A percentile compares a stretch with the other conserved stretches of the same genome.
phyloP scores from a whole-genome alignment of 2,797 vertebrate species.

The Anisognathus igniventris region DNA sequence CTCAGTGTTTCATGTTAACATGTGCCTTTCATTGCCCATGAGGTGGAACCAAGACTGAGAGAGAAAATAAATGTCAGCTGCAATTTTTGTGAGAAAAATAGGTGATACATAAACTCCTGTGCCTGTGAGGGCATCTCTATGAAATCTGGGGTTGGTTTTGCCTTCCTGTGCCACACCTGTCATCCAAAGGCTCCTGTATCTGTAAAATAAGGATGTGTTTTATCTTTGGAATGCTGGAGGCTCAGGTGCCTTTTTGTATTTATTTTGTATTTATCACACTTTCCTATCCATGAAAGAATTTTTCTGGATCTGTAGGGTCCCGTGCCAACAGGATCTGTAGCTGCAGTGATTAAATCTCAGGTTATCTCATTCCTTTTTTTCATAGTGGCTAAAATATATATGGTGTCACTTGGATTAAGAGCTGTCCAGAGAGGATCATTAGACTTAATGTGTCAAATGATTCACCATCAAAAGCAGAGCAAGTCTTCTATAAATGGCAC shows the following conservation, averaged over 20 bases:
- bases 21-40: accelerated
- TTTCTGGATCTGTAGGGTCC: neutral
- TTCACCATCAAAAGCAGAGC: neutral
- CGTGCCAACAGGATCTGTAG: neutral
- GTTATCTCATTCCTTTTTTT: neutral
- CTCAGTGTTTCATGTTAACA: neutral
- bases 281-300: neutral
- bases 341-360: neutral
- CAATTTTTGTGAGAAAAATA: neutral
- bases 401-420: neutral
- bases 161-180: neutral
- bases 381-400: neutral
- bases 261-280: neutral
- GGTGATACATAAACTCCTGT: neutral
- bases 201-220: neutral
- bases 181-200: neutral
- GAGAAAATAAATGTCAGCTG: neutral
- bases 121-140: accelerated
- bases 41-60: neutral
- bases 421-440: neutral
- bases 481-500: neutral
- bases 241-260: neutral
- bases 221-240: neutral
- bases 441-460: neutral
- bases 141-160: neutral